phyloP scores from a whole-genome alignment of 2,888 invertebrate genomes.

The Dynastes grantii region DNA sequence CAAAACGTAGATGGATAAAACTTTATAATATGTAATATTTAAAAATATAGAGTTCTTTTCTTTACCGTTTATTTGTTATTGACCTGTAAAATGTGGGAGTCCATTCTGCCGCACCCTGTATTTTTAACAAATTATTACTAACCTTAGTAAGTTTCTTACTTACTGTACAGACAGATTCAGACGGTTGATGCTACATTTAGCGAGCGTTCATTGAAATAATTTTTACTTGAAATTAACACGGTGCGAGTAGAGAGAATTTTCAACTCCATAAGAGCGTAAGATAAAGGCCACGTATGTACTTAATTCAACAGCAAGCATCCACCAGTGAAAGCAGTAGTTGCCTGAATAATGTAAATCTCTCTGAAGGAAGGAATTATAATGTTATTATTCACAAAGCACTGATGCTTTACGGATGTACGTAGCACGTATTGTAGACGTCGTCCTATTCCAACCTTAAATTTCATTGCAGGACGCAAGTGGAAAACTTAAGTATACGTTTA shows the following conservation, averaged over 20 bases:
- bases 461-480: background rate
- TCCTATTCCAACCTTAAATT: slow-evolving; percentile 24
- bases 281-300: slow-evolving; percentile 8
- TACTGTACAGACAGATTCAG: no score
- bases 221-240: slow-evolving; percentile 10
- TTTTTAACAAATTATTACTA: no score
- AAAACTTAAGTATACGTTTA: slow-evolving; percentile 31
- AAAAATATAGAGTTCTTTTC: no score
- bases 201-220: slow-evolving; percentile 1
- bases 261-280: background rate
- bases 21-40: no score
- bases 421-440: slow-evolving; percentile 11
- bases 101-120: no score
- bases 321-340: slow-evolving; percentile 23
- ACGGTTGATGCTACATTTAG: background rate
- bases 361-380: slow-evolving; percentile 46
- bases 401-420: slow-evolving; percentile 19
- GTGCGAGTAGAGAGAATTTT: background rate
- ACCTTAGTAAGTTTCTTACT: no score
- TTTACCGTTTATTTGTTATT: no score
- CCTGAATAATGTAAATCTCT: slow-evolving; percentile 44
- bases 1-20: no score
- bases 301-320: slow-evolving; percentile 29
- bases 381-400: slow-evolving; percentile 46
- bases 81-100: no score